Conservation (phyloP, 2,797 vertebrate genomes). For the Melanotaenia trifasciata region DNA sequence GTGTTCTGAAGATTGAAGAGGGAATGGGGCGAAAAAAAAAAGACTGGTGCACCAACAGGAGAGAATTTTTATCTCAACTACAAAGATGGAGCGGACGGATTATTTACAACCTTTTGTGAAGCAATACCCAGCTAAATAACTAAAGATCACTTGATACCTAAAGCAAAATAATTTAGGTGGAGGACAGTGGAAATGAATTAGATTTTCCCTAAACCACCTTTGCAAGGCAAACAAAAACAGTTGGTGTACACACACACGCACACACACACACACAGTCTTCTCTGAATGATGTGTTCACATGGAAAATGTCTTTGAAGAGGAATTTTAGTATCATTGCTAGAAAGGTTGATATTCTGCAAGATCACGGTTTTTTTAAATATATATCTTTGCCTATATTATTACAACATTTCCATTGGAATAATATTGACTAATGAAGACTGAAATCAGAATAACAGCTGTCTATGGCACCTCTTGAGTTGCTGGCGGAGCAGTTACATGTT, state of each 20-base stretch:
- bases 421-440: constrained; percentile 8
- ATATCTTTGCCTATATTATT: not conserved
- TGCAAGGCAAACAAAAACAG: constrained; percentile 49
- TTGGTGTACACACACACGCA: constrained; percentile 24
- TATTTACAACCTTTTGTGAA: constrained; percentile 61
- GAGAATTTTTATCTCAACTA: constrained; percentile 36
- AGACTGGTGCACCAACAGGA: constrained; percentile 30
- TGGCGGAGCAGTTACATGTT: constrained; percentile 23
- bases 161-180: constrained; percentile 30
- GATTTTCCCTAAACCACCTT: constrained; percentile 36
- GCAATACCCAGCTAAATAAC: constrained; percentile 25
- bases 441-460: constrained; percentile 21
- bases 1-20: constrained; percentile 21
- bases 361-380: not conserved
- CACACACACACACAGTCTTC: not conserved
- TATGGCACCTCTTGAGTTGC: constrained; percentile 64
- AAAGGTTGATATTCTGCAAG: constrained; percentile 10
- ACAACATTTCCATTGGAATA: not conserved
- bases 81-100: constrained; percentile 41
- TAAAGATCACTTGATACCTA: constrained; percentile 29
- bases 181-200: constrained; percentile 25
- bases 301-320: constrained; percentile 7
- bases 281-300: constrained; percentile 20
- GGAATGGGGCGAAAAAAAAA: not conserved
- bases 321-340: constrained; percentile 8